Base-by-base conservation (phyloP, 2,113 vertebrate species). In the Antennarius striatus region DNA sequence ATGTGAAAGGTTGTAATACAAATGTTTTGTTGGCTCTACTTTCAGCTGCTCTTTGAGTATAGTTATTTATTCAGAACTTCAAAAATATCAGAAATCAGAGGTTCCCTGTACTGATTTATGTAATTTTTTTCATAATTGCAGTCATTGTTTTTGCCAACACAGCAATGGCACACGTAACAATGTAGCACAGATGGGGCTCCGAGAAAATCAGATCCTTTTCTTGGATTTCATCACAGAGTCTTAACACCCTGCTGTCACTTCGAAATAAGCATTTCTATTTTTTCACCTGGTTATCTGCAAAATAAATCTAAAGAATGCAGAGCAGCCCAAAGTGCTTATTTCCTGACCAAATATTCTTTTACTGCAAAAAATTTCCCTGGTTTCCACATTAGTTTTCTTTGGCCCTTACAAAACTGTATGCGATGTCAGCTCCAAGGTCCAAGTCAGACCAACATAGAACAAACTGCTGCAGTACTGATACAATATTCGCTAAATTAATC, bases 131-230 rank as follows among this genome's bases (percentile, higher is more conserved):
- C 12, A 1, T 15, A 56, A 45, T 64, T 60, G 39, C 40, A 43
- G 8, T 60, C 6, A 51, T 40, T 45, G 16, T 3, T 52, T 46
- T 36, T 30, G 56, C 56, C 49, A 43, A 30, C 58, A 68, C 2
- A 30, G 2, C 12, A 58, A 60, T 61, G 6, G 64, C 28, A 51
- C 10, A 32, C 9, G 3, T 4, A 68, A 58, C 16, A 62, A 30
- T 70, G 45, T 36, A 49, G 57, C 69, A 70, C 57, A 53, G 32
- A 73, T 71, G 62, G 60, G 39, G 32, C 55, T 51, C 29, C 51
- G 14, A 55, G 60, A 60, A 49, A 32, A 70, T 67, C 22, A 73
- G 17, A 72, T 61, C 46, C 32, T 52, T 17, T 56, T 43, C 43
- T 73, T 63, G 51, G 46, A 61, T 36, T 22, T 57, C 49, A 66